A percentile compares a stretch with the other conserved stretches of the same genome.
These are phyloP conservation scores for Megatriorchis doriae DNA, from an alignment of 2,113 vertebrate genomes.

Conservation along the genomic window DNA sequence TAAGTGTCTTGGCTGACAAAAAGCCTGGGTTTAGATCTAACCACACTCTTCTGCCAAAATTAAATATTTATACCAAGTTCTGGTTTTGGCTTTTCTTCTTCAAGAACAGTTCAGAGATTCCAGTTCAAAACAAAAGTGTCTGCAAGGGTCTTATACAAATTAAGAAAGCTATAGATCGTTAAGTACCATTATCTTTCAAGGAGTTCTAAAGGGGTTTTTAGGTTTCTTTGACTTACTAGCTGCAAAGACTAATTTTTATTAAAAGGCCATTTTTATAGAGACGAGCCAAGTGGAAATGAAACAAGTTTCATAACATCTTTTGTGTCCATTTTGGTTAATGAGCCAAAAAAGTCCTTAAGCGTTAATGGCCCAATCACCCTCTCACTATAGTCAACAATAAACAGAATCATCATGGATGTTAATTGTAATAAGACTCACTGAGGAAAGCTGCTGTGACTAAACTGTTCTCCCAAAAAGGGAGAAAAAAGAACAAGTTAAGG, in stretches of 20 bases:
- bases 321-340: background rate
- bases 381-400: background rate
- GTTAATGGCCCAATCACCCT: background rate
- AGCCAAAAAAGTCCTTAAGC: background rate
- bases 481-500: background rate
- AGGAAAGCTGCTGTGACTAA: background rate
- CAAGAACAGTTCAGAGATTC: background rate
- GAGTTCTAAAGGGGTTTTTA: background rate
- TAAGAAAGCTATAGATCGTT: background rate
- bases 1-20: constrained; percentile 19
- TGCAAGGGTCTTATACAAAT: background rate
- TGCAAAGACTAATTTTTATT: background rate
- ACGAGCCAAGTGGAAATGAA: background rate
- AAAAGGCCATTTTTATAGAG: background rate
- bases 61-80: background rate
- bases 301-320: background rate
- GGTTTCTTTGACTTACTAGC: background rate
- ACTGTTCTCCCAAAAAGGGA: background rate
- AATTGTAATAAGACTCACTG: background rate
- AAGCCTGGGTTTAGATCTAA: background rate
- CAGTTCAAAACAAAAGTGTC: background rate
- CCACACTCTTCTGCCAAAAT: background rate
- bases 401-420: background rate
- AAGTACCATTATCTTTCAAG: background rate
- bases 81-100: background rate